phyloP scores from a whole-genome alignment of 2,113 vertebrate species.

The Trachemys scripta region DNA sequence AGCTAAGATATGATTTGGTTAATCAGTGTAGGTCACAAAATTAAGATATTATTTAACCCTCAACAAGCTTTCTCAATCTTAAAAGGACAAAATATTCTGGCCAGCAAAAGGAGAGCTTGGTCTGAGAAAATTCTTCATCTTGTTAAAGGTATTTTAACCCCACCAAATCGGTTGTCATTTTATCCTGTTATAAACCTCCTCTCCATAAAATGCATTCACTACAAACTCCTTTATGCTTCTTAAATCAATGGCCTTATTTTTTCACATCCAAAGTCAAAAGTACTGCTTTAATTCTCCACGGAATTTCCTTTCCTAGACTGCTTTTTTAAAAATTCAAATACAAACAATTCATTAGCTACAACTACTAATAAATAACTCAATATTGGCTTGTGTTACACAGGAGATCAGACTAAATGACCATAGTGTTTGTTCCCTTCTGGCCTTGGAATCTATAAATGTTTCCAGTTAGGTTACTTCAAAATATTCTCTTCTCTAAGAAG shows the following conservation, averaged over 20 bases:
- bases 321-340: not conserved
- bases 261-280: not conserved
- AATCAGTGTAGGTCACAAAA: not conserved
- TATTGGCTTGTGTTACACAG: not conserved
- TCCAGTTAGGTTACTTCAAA: not conserved
- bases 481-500: not conserved
- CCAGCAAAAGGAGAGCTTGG: not conserved
- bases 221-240: not conserved
- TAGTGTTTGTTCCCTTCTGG: not conserved
- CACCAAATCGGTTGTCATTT: not conserved
- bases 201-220: not conserved
- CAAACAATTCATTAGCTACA: not conserved
- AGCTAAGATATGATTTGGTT: not conserved
- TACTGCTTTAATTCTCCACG: rapidly evolving
- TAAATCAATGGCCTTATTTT: not conserved
- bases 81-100: not conserved
- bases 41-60: not conserved
- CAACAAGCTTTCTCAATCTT: not conserved
- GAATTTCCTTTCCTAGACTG: not conserved
- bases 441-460: not conserved
- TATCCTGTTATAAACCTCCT: not conserved
- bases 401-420: not conserved
- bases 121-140: not conserved
- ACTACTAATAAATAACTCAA: not conserved
- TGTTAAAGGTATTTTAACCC: not conserved